Percentiles rank a stretch among this genome's conserved stretches.
These are phyloP conservation scores for Polyommatus iphigenia DNA, from an alignment of 2,888 invertebrate species.

Conservation along the genomic window DNA sequence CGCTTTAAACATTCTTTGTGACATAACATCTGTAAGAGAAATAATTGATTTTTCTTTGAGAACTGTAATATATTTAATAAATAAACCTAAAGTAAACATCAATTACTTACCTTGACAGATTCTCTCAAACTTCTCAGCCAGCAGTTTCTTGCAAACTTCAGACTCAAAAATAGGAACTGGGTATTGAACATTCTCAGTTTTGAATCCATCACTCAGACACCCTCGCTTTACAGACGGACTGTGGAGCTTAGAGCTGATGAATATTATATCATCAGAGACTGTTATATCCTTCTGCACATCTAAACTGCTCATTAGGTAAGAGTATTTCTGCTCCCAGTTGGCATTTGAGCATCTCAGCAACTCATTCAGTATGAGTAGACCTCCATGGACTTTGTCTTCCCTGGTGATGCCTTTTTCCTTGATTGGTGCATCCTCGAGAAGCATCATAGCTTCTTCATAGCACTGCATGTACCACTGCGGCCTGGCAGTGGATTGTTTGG, in stretches of 20 bases:
- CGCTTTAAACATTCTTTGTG: constrained; percentile 87
- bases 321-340: constrained; percentile 90
- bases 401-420: constrained; percentile 89
- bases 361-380: constrained; percentile 95
- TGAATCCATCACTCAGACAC: constrained; percentile 70
- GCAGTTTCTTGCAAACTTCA: constrained; percentile 89
- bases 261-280: constrained; percentile 78
- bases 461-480: constrained; percentile 96
- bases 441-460: constrained; percentile 92
- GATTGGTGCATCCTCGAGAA: constrained; percentile 84
- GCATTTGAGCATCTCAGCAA: constrained; percentile 94
- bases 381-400: constrained; percentile 96
- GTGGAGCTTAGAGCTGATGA: constrained; percentile 80
- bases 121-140: constrained; percentile 90
- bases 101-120: constrained; percentile 81
- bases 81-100: neutral
- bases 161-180: constrained; percentile 89
- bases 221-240: constrained; percentile 80
- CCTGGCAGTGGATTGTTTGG: constrained; percentile 92
- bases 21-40: constrained; percentile 84
- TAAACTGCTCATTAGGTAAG: constrained; percentile 83
- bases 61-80: neutral
- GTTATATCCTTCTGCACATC: constrained; percentile 71
- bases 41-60: neutral
- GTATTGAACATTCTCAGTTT: constrained; percentile 75